A percentile compares a stretch with the other conserved stretches of the same genome.
Conservation (phyloP, 2,113 vertebrate genomes). For the Rana temporaria region DNA sequence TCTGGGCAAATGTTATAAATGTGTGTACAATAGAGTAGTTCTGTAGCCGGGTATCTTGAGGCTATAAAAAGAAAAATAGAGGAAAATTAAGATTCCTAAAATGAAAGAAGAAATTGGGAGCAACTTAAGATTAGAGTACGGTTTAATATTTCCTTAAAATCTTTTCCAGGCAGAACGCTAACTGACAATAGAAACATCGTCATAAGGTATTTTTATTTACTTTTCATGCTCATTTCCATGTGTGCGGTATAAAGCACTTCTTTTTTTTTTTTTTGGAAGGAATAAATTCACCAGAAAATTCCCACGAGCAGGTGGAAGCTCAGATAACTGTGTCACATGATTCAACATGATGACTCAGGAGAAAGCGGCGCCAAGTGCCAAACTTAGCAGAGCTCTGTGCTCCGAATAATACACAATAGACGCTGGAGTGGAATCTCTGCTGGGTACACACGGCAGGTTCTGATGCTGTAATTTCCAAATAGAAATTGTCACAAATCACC, state of each 20-base stretch:
- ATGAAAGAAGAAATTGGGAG: too few species aligned
- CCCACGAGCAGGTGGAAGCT: constrained; percentile 44
- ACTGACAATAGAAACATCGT: constrained; percentile 1
- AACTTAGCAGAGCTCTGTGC: constrained; percentile 32
- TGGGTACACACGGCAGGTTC: not conserved
- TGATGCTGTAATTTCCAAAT: constrained; percentile 12
- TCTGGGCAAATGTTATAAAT: too few species aligned
- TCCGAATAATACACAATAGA: constrained; percentile 18
- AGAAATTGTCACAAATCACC: constrained; percentile 18
- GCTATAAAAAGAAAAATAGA: too few species aligned
- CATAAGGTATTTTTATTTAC: constrained; percentile 1
- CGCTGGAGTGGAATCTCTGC: constrained; percentile 16
- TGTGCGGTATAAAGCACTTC: constrained; percentile 14
- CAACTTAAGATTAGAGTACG: not conserved
- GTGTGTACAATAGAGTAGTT: too few species aligned
- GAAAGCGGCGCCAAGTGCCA: constrained; percentile 36
- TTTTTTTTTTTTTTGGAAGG: constrained; percentile 27
- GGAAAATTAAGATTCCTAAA: too few species aligned
- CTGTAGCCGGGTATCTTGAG: too few species aligned
- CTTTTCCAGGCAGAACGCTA: not conserved
- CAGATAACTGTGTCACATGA: constrained; percentile 37
- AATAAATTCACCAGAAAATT: constrained; percentile 49
- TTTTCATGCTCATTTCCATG: constrained; percentile 7
- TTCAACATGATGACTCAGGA: constrained; percentile 42
- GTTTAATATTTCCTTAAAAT: not conserved